phyloP scores from a whole-genome alignment of 2,888 invertebrate species.

The Dexiosoma caninum region DNA sequence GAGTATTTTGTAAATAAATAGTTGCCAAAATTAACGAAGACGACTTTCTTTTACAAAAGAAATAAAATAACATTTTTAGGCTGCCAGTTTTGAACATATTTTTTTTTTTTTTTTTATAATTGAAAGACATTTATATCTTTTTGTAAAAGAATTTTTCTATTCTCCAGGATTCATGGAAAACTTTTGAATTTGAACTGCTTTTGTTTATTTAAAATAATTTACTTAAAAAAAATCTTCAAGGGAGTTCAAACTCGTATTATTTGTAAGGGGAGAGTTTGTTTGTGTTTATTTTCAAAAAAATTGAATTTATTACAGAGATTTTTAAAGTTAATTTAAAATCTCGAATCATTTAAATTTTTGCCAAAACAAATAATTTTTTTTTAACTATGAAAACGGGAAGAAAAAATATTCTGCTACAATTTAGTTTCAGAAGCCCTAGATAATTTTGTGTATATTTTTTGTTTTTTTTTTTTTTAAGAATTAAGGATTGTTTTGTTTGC shows the following conservation, averaged over 20 bases:
- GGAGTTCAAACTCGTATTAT: no score
- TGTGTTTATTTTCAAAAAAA: not conserved
- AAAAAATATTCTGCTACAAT: constrained; percentile 3
- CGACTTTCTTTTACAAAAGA: constrained; percentile 9
- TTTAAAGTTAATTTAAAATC: not conserved
- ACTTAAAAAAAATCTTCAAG: no score
- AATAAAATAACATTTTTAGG: constrained; percentile 17
- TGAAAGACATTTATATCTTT: not conserved
- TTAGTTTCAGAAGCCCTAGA: constrained; percentile 51
- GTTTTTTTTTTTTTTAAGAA: constrained; percentile 38
- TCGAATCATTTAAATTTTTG: not conserved
- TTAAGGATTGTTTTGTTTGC: constrained; percentile 64
- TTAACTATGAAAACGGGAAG: not conserved
- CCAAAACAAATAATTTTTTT: not conserved
- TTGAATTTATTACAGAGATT: not conserved
- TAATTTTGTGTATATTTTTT: constrained; percentile 14
- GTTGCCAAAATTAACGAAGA: constrained; percentile 52
- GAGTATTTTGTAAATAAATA: constrained; percentile 54
- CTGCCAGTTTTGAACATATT: constrained; percentile 21
- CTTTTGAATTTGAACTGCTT: no score
- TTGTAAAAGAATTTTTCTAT: not conserved
- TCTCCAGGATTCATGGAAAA: no score
- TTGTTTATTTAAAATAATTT: no score
- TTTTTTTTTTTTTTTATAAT: constrained; percentile 9
- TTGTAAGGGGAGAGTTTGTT: no score